Evolutionary conservation across 2,888 invertebrate genomes (phyloP), one percentile per base, ranked within the genome.

Genomic region (Watsonalla binaria): DNA sequence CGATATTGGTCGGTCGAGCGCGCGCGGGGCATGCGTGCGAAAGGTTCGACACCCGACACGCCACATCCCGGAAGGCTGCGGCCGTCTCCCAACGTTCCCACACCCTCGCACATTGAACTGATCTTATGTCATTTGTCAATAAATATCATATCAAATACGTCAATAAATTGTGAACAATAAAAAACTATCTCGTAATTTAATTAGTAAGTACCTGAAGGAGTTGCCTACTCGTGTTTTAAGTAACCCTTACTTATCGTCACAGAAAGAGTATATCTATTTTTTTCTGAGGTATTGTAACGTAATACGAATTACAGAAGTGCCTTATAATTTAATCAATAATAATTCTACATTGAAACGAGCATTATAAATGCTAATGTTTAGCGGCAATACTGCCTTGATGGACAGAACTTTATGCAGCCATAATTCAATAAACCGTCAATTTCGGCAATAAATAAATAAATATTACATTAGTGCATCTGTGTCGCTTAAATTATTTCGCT

Each of bases 61-160:
- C 85, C 81, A 91, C 91, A 91, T 91, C 91, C 91, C 91, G 91
- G 91, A 91, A 87, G 82, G 78, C 72, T 90, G 85, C 69, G 85
- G 84, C 81, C 62, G 66, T 57, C 68, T 63, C 62, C 62, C 57
- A 58, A 42, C 64, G 80, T 83, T 83, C 81, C 80, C 83, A 83
- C 83, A 79, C 67, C 63, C 59, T 56, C 62, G 47, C 59, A 54
- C 48, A 59, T 61, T 59, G 45, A 55, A 66, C 50, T 47, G 35
- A 50, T 39, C 45, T 48, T 45, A 53, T 46, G 51, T 56, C 42
- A 37, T 42, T 46, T 56, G 54, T 39, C 55, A 56, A 6, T n/a
- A n/a, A n/a, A n/a, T n/a, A n/a, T n/a, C n/a, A n/a, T n/a, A n/a
- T 37, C 6, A 49, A 8, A 37, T 14, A 2, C 15, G 14, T 37